Base-by-base conservation (phyloP, 2,113 vertebrate species). In the Thomomys bottae region DNA sequence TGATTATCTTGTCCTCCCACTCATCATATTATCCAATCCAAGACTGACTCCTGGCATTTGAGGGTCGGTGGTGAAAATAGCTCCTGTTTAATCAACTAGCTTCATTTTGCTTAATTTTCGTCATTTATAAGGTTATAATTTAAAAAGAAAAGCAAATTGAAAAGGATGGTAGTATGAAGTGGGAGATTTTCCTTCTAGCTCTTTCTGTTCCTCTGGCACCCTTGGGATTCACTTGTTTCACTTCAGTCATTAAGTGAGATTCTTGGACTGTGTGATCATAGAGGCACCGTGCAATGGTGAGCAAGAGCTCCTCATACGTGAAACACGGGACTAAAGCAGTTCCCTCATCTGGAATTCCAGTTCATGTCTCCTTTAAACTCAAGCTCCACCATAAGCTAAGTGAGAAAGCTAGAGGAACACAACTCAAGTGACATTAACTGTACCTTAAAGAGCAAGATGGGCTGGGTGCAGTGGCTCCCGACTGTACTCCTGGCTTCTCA, bases 91-190 rank as follows among this genome's bases (percentile, higher is more conserved):
- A 87, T 61, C 38, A 91, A 49, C 21, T 78, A 38, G 67, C 34
- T 84, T 81, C 28, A 59, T 82, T 92, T 91, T 76, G 28, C 57
- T 90, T 90, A 81, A 87, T 75, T 88, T 81, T 73, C 70, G 26
- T 79, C 38, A 87, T n/a, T 18, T 90, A 3, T 75, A 75, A 89
- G 9, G 64, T 24, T 67, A 30, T 54, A 70, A 38, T 64, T n/a
- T 5, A 71, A 57, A 88, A 24, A 36, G 18, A 40, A 32, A 30
- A 11, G 49, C 34, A 87, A 38, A 71, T 67, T 3, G 64, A 88
- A 79, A 70, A 75, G 4, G 28, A 54, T 7, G 71, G 9, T 36
- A 45, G 14, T 28, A 1, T 84, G 89, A 81, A 70, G 59, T 61
- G 28, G 34, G 30, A 75, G 21, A 57, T 75, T 92, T 84, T 77